phyloP scores from a whole-genome alignment of 2,888 invertebrate species.

The Sinotaia quadrata region DNA sequence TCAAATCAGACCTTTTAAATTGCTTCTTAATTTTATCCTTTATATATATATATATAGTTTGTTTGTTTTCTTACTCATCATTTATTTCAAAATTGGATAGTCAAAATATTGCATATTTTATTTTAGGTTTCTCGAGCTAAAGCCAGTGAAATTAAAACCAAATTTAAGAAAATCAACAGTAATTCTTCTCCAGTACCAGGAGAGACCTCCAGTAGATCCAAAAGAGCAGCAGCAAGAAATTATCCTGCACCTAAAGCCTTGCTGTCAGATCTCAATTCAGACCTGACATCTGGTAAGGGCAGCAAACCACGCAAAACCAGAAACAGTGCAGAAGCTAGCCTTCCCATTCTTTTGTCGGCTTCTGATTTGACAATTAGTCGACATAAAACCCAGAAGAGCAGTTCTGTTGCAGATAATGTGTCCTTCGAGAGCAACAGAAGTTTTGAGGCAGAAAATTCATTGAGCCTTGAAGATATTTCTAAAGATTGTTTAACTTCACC shows the following conservation, averaged over 20 bases:
- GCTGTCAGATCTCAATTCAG: background rate
- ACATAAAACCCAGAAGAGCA: too few relatives aligned
- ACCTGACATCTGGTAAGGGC: background rate
- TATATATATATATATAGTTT: background rate
- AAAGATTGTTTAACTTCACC: too few relatives aligned
- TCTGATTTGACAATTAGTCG: background rate
- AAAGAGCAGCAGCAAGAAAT: slow-evolving; percentile 8
- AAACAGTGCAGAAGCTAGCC: slow-evolving; percentile 12
- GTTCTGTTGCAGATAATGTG: too few relatives aligned
- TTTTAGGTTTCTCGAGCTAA: background rate
- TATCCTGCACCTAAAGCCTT: slow-evolving; percentile 5
- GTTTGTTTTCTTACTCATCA: too few relatives aligned
- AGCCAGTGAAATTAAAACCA: background rate
- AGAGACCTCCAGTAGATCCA: background rate
- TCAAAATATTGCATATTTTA: background rate
- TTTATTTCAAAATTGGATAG: too few relatives aligned
- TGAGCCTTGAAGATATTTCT: too few relatives aligned
- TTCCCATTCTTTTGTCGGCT: background rate
- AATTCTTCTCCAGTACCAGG: slow-evolving; percentile 16
- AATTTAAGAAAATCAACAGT: background rate
- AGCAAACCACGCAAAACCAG: slow-evolving; percentile 14
- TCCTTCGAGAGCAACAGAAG: too few relatives aligned
- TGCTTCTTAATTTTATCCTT: background rate
- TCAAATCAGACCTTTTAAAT: background rate
- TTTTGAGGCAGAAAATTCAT: too few relatives aligned